phyloP scores from a whole-genome alignment of 2,113 vertebrate genomes.

The Xiphorhynchus elegans region DNA sequence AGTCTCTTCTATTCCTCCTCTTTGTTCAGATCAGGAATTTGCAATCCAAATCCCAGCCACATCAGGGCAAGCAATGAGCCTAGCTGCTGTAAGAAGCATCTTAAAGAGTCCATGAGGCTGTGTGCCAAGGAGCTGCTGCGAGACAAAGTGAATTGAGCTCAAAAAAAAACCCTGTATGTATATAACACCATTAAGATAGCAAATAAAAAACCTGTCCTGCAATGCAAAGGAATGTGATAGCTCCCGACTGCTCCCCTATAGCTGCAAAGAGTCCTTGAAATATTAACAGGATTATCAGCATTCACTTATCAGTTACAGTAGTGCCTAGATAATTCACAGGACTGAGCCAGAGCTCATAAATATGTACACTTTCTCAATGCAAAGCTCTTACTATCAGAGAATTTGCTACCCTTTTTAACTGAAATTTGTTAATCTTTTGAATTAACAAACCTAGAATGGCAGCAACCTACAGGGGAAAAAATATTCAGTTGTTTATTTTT shows the following conservation, averaged over 20 bases:
- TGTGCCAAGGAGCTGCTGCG: neutral
- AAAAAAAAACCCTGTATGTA: neutral
- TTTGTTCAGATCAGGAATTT: slow-evolving; percentile 51
- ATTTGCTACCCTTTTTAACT: neutral
- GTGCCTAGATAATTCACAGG: slow-evolving; percentile 31
- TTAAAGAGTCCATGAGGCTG: neutral
- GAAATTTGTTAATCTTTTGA: neutral
- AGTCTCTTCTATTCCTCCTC: slow-evolving; percentile 13
- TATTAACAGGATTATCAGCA: slow-evolving; percentile 63
- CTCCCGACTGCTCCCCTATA: neutral
- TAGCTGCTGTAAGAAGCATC: slow-evolving; percentile 17
- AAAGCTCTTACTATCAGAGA: neutral
- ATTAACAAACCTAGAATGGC: neutral
- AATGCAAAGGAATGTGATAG: slow-evolving; percentile 46
- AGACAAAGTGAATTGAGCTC: neutral
- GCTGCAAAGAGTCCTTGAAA: slow-evolving; percentile 47
- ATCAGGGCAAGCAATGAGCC: slow-evolving; percentile 19
- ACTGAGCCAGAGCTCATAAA: neutral
- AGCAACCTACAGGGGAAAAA: neutral
- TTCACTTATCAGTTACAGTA: slow-evolving; percentile 41
- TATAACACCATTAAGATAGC: slow-evolving; percentile 14
- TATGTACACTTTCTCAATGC: neutral
- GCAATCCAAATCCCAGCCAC: slow-evolving; percentile 51
- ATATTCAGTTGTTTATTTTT: neutral
- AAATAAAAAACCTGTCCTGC: slow-evolving; percentile 46